A percentile compares a stretch with the other conserved stretches of the same genome.
Conservation (phyloP, 2,888 invertebrate genomes). For the Bhutanitis thaidina region DNA sequence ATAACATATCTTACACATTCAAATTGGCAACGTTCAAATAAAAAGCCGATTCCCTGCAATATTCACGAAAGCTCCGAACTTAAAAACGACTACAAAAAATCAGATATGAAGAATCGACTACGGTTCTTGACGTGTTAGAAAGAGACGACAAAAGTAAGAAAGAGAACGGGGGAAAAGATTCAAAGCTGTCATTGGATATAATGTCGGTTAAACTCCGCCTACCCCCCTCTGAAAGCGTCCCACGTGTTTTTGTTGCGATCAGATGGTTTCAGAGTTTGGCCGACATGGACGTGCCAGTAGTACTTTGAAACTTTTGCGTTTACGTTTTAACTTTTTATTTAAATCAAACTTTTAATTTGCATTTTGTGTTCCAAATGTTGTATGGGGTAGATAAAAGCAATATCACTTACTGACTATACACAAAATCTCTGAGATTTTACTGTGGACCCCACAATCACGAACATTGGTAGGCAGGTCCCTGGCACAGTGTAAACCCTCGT, state of each 20-base stretch:
- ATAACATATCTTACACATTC: slow-evolving; percentile 28
- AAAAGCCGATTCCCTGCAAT: slow-evolving; percentile 41
- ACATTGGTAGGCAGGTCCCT: too few species aligned
- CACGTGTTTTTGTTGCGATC: slow-evolving; percentile 64
- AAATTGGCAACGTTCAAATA: slow-evolving; percentile 41
- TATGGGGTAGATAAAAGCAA: too few species aligned
- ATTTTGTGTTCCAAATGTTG: too few species aligned
- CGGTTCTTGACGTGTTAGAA: slow-evolving; percentile 53
- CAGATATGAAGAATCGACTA: slow-evolving; percentile 65
- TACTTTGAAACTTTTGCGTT: slow-evolving; percentile 22
- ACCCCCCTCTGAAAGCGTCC: slow-evolving; percentile 32
- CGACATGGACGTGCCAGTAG: slow-evolving; percentile 38
- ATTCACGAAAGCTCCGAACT: slow-evolving; percentile 45
- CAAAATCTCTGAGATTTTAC: too few species aligned
- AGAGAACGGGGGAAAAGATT: slow-evolving; percentile 28
- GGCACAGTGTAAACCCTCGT: too few species aligned
- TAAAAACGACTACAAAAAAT: slow-evolving; percentile 54
- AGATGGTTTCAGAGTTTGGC: slow-evolving; percentile 44
- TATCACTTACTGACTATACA: too few species aligned
- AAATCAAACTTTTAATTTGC: neutral
- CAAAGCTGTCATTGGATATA: slow-evolving; percentile 36
- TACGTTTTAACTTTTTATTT: slow-evolving; percentile 33
- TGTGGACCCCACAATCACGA: too few species aligned
- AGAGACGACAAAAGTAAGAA: slow-evolving; percentile 33
- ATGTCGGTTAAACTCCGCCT: slow-evolving; percentile 39